Evolutionary conservation across 2,888 invertebrate genomes (phyloP).

Genomic region (Acrobasis repandana): DNA sequence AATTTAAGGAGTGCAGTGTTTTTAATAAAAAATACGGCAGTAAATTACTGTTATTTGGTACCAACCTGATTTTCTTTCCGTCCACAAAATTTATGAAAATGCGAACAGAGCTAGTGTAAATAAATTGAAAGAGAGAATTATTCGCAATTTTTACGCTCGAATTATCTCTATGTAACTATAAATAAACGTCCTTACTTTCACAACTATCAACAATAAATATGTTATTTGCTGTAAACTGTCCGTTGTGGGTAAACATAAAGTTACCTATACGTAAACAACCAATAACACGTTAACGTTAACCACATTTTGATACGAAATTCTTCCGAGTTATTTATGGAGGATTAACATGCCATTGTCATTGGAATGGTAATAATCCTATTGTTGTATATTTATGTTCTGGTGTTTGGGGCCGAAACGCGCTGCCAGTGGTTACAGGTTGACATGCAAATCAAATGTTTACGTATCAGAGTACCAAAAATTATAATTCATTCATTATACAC

Average conservation of each 20-base stretch:
- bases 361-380: not conserved
- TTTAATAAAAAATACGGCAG: too few species aligned
- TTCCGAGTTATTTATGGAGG: slow-evolving; percentile 2
- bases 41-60: too few species aligned
- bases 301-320: slow-evolving; percentile 1
- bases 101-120: too few species aligned
- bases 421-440: not conserved
- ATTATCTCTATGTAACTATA: too few species aligned
- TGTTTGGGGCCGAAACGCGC: not conserved
- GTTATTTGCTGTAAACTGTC: not conserved
- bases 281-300: slow-evolving; percentile 1
- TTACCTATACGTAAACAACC: not conserved
- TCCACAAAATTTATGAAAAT: too few species aligned
- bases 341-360: slow-evolving; percentile 1
- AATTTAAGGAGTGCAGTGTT: too few species aligned
- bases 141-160: too few species aligned
- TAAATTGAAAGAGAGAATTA: too few species aligned
- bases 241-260: slow-evolving; percentile 1
- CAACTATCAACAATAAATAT: not conserved
- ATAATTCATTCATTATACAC: too few species aligned
- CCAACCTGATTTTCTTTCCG: too few species aligned
- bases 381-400: not conserved
- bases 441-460: not conserved
- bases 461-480: too few species aligned
- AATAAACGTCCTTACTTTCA: not conserved